A percentile compares a stretch with the other conserved stretches of the same genome.
phyloP scores from a whole-genome alignment of 2,113 vertebrate species.

The Carollia perspicillata region DNA sequence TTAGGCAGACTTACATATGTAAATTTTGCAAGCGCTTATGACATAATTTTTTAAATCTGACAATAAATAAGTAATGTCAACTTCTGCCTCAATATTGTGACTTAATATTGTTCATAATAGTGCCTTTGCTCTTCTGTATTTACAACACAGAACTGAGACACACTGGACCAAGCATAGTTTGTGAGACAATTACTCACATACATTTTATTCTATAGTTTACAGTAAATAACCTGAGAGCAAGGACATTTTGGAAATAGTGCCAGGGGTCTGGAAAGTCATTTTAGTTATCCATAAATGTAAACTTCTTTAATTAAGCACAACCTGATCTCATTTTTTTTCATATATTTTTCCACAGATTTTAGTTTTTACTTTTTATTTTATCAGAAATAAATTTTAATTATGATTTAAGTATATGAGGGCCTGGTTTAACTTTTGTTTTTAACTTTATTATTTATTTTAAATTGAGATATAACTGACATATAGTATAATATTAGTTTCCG shows the following conservation, averaged over 20 bases:
- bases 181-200: constrained; percentile 34
- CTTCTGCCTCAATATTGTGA: neutral
- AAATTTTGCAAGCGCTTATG: constrained; percentile 42
- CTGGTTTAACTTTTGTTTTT: constrained; percentile 10
- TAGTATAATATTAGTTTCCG: neutral
- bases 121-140: neutral
- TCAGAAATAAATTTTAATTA: constrained; percentile 47
- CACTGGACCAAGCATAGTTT: neutral
- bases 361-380: constrained; percentile 55
- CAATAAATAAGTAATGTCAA: neutral
- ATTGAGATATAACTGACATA: neutral
- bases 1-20: constrained; percentile 48
- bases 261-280: constrained; percentile 10
- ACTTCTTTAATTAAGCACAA: constrained; percentile 60
- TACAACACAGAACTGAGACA: neutral
- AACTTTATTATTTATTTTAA: neutral
- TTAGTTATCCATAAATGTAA: neutral
- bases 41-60: neutral
- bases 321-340: neutral
- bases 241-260: constrained; percentile 53
- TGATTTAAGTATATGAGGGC: constrained; percentile 42
- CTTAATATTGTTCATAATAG: constrained; percentile 33
- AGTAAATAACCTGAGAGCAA: constrained; percentile 50
- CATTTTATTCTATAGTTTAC: constrained; percentile 51
- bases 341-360: neutral